These are phyloP conservation scores for Chrysolina haemoptera DNA, from an alignment of 2,888 invertebrate genomes.

Conservation along the genomic window DNA sequence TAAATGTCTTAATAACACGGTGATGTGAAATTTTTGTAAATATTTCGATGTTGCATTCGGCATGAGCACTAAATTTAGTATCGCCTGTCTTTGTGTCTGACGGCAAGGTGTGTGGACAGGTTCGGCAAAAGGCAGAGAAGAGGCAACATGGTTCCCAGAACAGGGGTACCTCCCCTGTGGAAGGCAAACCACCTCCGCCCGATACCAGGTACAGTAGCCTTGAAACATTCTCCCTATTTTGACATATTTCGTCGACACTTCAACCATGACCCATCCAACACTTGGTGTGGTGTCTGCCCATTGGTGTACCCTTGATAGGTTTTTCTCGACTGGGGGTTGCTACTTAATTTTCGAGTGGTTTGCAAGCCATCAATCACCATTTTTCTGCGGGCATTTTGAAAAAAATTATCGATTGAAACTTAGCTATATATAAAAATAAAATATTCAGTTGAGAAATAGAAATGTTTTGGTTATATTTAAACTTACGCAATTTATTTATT, in stretches of 20 bases:
- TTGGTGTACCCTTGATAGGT: constrained; percentile 9
- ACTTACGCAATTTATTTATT: too few species aligned
- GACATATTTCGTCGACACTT: constrained; percentile 16
- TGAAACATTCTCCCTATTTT: constrained; percentile 20
- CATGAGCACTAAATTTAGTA: constrained; percentile 33
- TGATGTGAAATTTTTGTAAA: not conserved
- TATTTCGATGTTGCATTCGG: constrained; percentile 33
- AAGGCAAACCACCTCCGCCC: constrained; percentile 65
- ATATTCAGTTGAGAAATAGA: too few species aligned
- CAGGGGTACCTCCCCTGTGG: constrained; percentile 53
- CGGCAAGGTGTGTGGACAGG: constrained; percentile 64
- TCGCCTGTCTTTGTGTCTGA: constrained; percentile 53
- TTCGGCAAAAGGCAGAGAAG: constrained; percentile 57
- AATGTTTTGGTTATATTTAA: too few species aligned
- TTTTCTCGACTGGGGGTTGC: not conserved
- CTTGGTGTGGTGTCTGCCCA: constrained; percentile 4
- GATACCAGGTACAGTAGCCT: constrained; percentile 60
- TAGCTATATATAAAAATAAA: too few species aligned
- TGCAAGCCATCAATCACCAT: not conserved
- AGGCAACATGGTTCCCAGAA: constrained; percentile 45
- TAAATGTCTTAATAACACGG: not conserved
- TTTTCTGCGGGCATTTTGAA: not conserved
- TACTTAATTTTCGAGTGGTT: too few species aligned
- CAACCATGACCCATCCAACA: constrained; percentile 5
- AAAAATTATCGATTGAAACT: not conserved